Conservation (phyloP, 2,888 invertebrate species). For the Himalopsyche anomala region DNA sequence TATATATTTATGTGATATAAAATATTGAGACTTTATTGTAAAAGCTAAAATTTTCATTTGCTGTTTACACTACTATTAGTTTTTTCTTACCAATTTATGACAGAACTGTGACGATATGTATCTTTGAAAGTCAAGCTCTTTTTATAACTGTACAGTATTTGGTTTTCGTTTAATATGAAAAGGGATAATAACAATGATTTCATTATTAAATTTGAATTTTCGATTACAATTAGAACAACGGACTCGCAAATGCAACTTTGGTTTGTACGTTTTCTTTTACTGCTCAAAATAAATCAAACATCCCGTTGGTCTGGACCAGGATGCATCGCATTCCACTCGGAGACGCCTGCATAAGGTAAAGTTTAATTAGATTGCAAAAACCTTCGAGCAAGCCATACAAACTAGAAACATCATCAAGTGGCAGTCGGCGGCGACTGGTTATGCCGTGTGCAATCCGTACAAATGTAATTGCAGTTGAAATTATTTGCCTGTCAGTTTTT, state of each 20-base stretch:
- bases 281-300: not conserved
- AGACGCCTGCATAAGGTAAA: slow-evolving; percentile 54
- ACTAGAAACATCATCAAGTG: slow-evolving; percentile 47
- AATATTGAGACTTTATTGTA: no score
- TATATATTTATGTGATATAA: no score
- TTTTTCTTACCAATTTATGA: no score
- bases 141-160: no score
- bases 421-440: not conserved
- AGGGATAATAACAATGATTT: no score
- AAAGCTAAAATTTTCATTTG: no score
- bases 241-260: not conserved
- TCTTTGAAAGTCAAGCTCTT: no score
- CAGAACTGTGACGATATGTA: no score
- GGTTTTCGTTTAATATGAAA: no score
- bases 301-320: not conserved
- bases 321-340: slow-evolving; percentile 4
- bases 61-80: no score
- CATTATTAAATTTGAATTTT: no score
- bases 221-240: no score
- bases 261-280: not conserved
- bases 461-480: slow-evolving; percentile 64
- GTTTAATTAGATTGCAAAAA: slow-evolving; percentile 64
- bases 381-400: slow-evolving; percentile 56
- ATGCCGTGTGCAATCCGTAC: slow-evolving; percentile 40
- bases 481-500: slow-evolving; percentile 64